A percentile compares a stretch with the other conserved stretches of the same genome.
Evolutionary conservation across 1,140 invertebrate species (phyloP).

Genomic region (Pseudomyrmex pallidus): DNA sequence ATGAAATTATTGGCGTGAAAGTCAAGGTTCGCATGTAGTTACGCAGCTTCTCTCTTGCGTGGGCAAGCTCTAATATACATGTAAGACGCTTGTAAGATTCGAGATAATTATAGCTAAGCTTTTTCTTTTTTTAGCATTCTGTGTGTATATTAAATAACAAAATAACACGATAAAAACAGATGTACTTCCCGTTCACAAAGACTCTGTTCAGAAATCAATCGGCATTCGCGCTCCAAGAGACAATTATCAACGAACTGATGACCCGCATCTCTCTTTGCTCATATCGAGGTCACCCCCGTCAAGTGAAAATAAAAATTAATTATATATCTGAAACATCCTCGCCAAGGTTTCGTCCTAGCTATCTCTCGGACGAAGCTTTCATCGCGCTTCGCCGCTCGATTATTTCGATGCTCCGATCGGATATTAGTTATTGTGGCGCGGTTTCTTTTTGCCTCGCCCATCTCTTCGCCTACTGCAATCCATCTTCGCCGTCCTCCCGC

Average conservation of each 20-base stretch:
- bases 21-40: background rate
- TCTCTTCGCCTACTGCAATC: constrained; percentile 16
- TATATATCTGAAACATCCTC: background rate
- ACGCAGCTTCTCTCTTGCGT: background rate
- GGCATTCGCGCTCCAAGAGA: constrained; percentile 9
- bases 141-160: too few relatives aligned
- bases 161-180: too few relatives aligned
- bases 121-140: background rate
- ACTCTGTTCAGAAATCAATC: background rate
- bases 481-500: background rate
- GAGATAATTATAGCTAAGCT: too few relatives aligned
- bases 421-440: background rate
- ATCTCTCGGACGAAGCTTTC: constrained; percentile 4
- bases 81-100: too few relatives aligned
- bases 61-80: too few relatives aligned
- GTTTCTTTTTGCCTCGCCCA: constrained; percentile 1
- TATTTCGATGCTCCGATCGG: constrained; percentile 10
- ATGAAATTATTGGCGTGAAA: background rate
- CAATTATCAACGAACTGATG: constrained; percentile 34
- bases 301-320: constrained; percentile 27
- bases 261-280: background rate
- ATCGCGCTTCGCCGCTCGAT: constrained; percentile 5
- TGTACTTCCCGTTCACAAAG: background rate
- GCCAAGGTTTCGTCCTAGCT: background rate
- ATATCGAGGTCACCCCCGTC: background rate